Evolutionary conservation across 2,797 vertebrate species (phyloP), one percentile per base, ranked within the genome.

Genomic region (Denticeps clupeoides): DNA sequence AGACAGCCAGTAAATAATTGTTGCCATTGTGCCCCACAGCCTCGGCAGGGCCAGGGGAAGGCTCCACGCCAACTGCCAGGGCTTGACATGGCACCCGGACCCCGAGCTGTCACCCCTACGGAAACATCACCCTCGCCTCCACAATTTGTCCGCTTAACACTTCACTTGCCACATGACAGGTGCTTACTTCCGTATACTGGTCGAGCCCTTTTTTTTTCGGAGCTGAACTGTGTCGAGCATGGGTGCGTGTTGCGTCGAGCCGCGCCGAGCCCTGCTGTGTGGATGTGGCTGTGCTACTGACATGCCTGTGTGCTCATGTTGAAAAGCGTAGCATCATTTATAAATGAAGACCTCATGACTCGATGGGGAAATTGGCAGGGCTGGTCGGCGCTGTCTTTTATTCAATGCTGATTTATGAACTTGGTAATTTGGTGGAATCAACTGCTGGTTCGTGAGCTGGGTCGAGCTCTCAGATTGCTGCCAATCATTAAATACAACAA

Each of bases 61-160:
- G 42, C 59, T 55, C 60, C 32, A 46, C 58, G 65, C 76, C 72
- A 79, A 73, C 69, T 76, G 71, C 72, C 63, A 69, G 65, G 70
- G 47, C 51, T 62, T 68, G 72, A 76, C 72, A 74, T 72, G 75
- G 67, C 73, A 75, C 67, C 69, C 63, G 60, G 67, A 79, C 74
- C 72, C 69, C 41, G 66, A 74, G 77, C 72, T 73, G 69, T 75
- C 75, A 74, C 73, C 74, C 79, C 78, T 59, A 60, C 66, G 67
- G 80, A 79, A 82, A 79, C 65, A 77, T 77, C 72, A 74, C 62
- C 65, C 73, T 60, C 65, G 68, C 73, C 71, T 75, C 70, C 74
- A 68, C 75, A 78, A 80, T 81, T 79, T 80, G 74, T 77, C 70
- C 79, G 78, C 73, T 82, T 81, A 82, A 84, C 80, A 82, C 81